A percentile compares a stretch with the other conserved stretches of the same genome.
phyloP scores from a whole-genome alignment of 2,888 invertebrate genomes.

The Saturnia japonica region DNA sequence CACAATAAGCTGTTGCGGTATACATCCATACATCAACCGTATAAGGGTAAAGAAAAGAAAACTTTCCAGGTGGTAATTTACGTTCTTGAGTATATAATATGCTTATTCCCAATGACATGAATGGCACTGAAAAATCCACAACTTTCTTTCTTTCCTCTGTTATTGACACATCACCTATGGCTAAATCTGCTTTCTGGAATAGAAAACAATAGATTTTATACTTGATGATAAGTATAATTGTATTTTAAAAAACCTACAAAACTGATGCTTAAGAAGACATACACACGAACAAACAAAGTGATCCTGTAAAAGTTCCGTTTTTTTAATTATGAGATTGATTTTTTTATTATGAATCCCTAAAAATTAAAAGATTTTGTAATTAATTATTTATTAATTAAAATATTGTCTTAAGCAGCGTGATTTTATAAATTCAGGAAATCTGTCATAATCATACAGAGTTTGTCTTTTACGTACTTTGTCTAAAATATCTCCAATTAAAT shows the following conservation, averaged over 20 bases:
- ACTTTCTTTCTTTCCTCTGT: slow-evolving; percentile 93
- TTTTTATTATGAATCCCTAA: too few species aligned
- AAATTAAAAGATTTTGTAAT: too few species aligned
- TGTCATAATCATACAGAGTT: too few species aligned
- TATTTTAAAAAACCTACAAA: too few species aligned
- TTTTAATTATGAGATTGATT: too few species aligned
- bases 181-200: slow-evolving; percentile 67
- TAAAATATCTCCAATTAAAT: slow-evolving; percentile 65
- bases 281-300: too few species aligned
- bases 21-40: slow-evolving; percentile 93
- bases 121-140: slow-evolving; percentile 97
- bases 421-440: too few species aligned
- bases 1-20: slow-evolving; percentile 91
- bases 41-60: slow-evolving; percentile 94
- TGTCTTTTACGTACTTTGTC: slow-evolving; percentile 62
- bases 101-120: slow-evolving; percentile 96
- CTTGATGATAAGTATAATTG: too few species aligned
- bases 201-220: slow-evolving; percentile 8
- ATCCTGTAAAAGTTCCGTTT: too few species aligned
- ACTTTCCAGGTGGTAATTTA: slow-evolving; percentile 88
- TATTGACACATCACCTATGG: slow-evolving; percentile 90
- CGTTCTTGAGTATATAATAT: slow-evolving; percentile 91
- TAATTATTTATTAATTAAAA: too few species aligned
- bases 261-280: too few species aligned
- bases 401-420: too few species aligned